phyloP scores from a whole-genome alignment of 2,888 invertebrate species.

The Athalia cordata region DNA sequence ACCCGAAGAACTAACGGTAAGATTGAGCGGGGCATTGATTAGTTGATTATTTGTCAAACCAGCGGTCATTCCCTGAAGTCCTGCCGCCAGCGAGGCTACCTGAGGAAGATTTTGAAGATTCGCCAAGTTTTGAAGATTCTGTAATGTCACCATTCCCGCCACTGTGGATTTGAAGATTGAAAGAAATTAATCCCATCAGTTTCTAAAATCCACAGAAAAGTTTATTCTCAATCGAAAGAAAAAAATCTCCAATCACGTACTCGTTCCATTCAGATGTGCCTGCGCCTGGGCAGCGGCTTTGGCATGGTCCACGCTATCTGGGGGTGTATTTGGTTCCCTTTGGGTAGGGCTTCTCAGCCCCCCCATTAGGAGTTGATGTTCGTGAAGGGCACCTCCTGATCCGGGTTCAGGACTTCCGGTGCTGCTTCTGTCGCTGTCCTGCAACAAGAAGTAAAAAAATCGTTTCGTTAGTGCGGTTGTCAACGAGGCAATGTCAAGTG shows the following conservation, averaged over 20 bases:
- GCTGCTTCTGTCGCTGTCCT: constrained; percentile 72
- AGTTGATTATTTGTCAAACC: constrained; percentile 77
- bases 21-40: constrained; percentile 88
- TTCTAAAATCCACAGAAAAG: not conserved
- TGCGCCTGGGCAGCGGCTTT: constrained; percentile 75
- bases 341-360: constrained; percentile 67
- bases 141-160: constrained; percentile 83
- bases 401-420: constrained; percentile 71
- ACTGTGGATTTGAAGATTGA: constrained; percentile 74
- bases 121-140: constrained; percentile 88
- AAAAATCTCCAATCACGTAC: constrained; percentile 72
- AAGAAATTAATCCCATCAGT: not conserved
- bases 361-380: constrained; percentile 69
- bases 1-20: constrained; percentile 83
- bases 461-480: not conserved
- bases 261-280: constrained; percentile 80
- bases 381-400: constrained; percentile 64
- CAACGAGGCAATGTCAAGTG: constrained; percentile 6
- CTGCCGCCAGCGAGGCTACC: constrained; percentile 78
- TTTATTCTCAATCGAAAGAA: not conserved
- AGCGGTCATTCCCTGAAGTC: constrained; percentile 79
- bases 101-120: constrained; percentile 82
- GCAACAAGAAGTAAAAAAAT: constrained; percentile 51
- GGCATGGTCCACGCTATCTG: constrained; percentile 73
- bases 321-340: constrained; percentile 67